Percentiles rank a stretch among this genome's conserved stretches.
phyloP scores from a whole-genome alignment of 2,113 vertebrate species.

The Arenaria interpres region DNA sequence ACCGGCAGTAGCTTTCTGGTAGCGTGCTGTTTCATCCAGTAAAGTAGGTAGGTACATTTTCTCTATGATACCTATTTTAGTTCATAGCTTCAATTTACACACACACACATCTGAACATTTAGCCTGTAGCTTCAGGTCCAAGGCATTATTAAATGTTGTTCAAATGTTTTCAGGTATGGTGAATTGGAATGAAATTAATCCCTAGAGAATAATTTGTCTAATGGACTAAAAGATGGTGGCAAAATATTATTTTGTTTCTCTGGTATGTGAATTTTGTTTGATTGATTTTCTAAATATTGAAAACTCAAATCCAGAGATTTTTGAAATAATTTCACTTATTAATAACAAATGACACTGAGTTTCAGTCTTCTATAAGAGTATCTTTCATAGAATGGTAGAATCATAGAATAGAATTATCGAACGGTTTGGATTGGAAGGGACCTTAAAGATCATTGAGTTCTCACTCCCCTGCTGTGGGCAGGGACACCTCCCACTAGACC shows the following conservation, averaged over 20 bases:
- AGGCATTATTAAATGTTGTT: slow-evolving; percentile 3
- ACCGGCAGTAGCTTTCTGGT: not conserved
- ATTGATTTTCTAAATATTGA: not conserved
- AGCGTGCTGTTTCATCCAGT: not conserved
- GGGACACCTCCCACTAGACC: no score
- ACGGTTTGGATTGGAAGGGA: no score
- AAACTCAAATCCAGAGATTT: not conserved
- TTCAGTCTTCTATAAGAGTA: not conserved
- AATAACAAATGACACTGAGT: not conserved
- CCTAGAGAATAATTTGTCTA: slow-evolving; percentile 1
- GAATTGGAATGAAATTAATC: slow-evolving; percentile 1
- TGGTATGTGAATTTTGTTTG: not conserved
- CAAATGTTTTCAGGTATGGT: not conserved
- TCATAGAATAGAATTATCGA: no score
- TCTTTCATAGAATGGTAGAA: not conserved
- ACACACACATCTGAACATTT: not conserved
- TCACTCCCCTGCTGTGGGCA: no score
- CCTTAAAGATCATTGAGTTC: no score
- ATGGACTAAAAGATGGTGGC: not conserved
- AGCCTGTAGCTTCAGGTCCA: not conserved
- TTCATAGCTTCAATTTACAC: not conserved
- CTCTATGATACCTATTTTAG: not conserved
- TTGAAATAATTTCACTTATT: not conserved
- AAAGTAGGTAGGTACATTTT: not conserved
- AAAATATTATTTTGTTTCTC: not conserved